Conservation (phyloP, 2,113 vertebrate species). For the Accipiter cooperii region DNA sequence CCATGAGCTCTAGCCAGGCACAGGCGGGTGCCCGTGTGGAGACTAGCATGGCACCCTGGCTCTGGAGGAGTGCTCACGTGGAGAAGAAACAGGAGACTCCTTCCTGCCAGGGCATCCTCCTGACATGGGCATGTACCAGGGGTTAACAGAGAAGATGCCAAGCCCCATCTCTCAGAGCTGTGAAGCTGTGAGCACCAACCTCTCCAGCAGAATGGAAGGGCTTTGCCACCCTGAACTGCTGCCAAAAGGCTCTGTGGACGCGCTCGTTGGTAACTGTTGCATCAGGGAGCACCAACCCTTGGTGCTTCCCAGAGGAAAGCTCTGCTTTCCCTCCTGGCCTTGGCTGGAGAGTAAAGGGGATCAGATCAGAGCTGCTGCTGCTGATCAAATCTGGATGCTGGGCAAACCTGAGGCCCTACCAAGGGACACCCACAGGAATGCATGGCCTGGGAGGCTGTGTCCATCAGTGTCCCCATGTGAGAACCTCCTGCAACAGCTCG, state of each 20-base stretch:
- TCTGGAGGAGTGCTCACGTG: neutral
- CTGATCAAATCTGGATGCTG: neutral
- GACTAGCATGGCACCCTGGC: neutral
- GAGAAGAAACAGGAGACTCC: neutral
- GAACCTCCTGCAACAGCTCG: neutral
- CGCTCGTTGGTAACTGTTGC: neutral
- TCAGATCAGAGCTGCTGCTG: neutral
- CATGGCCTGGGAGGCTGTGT: neutral
- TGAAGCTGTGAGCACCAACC: neutral
- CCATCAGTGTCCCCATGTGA: neutral
- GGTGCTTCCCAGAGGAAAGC: neutral
- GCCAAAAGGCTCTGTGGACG: neutral
- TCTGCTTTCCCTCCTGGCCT: neutral
- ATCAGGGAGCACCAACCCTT: neutral
- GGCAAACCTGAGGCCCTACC: neutral
- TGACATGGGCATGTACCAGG: fast-evolving
- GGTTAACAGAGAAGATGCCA: neutral
- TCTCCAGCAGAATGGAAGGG: neutral
- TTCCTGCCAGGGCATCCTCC: neutral
- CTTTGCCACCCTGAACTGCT: neutral
- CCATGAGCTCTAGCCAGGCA: fast-evolving
- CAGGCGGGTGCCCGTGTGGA: neutral
- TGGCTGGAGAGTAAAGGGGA: neutral
- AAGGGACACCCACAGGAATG: neutral
- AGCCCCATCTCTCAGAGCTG: neutral